Conservation (phyloP, 2,113 vertebrate genomes). For the Eubucco bourcierii region DNA sequence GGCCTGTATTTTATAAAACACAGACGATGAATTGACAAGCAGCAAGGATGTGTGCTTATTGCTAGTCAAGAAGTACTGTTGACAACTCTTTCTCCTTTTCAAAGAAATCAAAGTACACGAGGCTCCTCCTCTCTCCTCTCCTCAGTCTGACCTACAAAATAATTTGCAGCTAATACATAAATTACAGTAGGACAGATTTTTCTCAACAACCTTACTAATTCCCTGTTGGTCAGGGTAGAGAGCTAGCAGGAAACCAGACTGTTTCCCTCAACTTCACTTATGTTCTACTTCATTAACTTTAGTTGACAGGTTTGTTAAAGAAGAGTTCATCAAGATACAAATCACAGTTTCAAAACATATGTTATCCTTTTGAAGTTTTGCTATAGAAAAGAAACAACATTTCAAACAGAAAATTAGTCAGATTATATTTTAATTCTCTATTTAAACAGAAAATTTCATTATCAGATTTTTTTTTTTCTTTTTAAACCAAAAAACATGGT, state of each 20-base stretch:
- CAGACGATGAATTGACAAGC: background rate
- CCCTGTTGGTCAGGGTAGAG: background rate
- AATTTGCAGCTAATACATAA: background rate
- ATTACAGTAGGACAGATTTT: background rate
- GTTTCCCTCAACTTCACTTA: background rate
- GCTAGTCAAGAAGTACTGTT: background rate
- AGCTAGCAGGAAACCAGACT: background rate
- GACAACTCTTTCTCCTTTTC: background rate
- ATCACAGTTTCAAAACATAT: background rate
- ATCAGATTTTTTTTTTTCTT: background rate
- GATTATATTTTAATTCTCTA: background rate
- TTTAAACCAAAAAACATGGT: background rate
- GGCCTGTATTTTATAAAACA: background rate
- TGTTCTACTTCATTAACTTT: background rate
- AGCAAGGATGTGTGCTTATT: background rate
- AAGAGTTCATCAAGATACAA: background rate
- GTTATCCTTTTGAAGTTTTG: background rate
- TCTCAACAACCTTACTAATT: background rate
- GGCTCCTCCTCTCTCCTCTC: background rate
- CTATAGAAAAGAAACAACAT: background rate
- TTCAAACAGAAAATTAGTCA: background rate
- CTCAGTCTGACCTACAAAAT: background rate
- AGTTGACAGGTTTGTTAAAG: background rate
- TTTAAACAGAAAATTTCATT: background rate
- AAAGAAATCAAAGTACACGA: background rate